These are phyloP conservation scores for Labia minor DNA, from an alignment of 2,888 invertebrate species.

Conservation along the genomic window DNA sequence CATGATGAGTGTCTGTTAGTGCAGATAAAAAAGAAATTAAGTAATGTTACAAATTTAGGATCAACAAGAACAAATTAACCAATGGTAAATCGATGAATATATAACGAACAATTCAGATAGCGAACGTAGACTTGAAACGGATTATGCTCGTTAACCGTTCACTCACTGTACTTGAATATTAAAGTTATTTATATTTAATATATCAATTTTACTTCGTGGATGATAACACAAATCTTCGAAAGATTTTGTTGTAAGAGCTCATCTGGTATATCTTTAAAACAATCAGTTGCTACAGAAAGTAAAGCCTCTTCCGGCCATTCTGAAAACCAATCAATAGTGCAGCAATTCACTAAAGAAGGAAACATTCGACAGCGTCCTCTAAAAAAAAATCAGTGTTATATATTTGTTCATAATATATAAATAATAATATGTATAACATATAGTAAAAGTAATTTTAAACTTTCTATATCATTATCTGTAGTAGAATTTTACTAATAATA, in stretches of 20 bases:
- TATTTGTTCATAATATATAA: conserved; percentile 32
- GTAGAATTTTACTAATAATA: too few relatives aligned
- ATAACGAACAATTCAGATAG: too few relatives aligned
- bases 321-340: conserved; percentile 89
- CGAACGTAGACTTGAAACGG: not conserved
- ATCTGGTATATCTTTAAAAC: conserved; percentile 48
- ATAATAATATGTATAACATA: conserved; percentile 31
- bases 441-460: too few relatives aligned
- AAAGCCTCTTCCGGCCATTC: conserved; percentile 86
- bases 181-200: conserved; percentile 15
- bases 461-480: too few relatives aligned
- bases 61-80: too few relatives aligned
- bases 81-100: too few relatives aligned
- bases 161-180: not conserved
- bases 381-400: too few relatives aligned
- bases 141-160: not conserved
- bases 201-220: conserved; percentile 53
- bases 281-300: conserved; percentile 65
- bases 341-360: conserved; percentile 84
- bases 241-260: conserved; percentile 42
- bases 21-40: too few relatives aligned
- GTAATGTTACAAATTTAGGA: too few relatives aligned
- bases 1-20: too few relatives aligned
- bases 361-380: conserved; percentile 85
- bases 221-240: conserved; percentile 55